phyloP scores from a whole-genome alignment of 2,113 vertebrate genomes.

The Rhynchomys soricoides region DNA sequence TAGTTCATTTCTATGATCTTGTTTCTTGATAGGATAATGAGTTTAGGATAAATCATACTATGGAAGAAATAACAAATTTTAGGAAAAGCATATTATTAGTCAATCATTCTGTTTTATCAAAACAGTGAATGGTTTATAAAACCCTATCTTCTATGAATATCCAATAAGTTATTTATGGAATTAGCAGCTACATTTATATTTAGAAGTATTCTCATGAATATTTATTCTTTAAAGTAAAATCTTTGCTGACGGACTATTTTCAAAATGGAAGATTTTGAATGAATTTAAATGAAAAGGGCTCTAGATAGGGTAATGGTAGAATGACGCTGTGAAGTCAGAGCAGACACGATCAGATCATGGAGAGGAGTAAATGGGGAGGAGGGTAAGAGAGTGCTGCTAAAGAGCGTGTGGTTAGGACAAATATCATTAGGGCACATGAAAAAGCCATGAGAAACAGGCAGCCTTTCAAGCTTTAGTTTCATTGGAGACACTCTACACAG shows the following conservation, averaged over 20 bases:
- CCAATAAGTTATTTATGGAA: neutral
- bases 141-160: neutral
- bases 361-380: neutral
- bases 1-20: neutral
- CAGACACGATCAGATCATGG: too few species aligned
- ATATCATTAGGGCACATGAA: neutral
- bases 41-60: neutral
- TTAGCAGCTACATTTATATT: neutral
- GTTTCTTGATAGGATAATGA: neutral
- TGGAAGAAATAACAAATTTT: neutral
- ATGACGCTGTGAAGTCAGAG: neutral
- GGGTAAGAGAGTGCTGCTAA: rapidly evolving
- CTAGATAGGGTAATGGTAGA: too few species aligned
- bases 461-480: neutral
- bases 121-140: neutral
- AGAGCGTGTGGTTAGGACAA: too few species aligned
- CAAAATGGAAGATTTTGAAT: neutral
- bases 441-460: neutral
- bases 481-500: neutral
- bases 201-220: neutral
- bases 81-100: neutral
- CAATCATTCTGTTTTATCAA: neutral
- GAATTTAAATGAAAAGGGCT: neutral
- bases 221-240: neutral
- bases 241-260: neutral